phyloP scores from a whole-genome alignment of 2,888 invertebrate species.

The Epistrophe grossulariae region DNA sequence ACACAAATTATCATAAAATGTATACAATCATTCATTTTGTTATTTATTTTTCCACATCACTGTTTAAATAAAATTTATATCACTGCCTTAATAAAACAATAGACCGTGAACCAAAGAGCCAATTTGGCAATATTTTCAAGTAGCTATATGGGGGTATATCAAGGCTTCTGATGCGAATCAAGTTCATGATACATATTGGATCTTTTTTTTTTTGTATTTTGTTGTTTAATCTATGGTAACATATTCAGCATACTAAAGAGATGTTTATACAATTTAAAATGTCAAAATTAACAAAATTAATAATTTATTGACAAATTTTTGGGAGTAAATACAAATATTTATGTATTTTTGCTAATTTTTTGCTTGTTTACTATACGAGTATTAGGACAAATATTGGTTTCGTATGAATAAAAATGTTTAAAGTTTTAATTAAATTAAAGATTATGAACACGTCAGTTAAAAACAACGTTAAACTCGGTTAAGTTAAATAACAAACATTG shows the following conservation, averaged over 20 bases:
- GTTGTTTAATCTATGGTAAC: background rate
- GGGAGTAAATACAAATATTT: background rate
- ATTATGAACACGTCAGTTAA: too few species aligned
- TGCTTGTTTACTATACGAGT: too few species aligned
- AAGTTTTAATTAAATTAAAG: too few species aligned
- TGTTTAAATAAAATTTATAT: background rate
- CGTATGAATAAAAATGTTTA: too few species aligned
- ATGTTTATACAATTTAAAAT: slow-evolving; percentile 43
- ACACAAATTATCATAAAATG: too few species aligned
- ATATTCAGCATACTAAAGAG: background rate
- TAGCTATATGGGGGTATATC: background rate
- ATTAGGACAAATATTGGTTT: too few species aligned
- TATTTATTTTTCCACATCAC: slow-evolving; percentile 11
- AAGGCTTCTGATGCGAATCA: slow-evolving; percentile 34
- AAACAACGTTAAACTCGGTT: too few species aligned
- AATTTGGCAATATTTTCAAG: slow-evolving; percentile 53
- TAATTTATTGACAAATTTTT: slow-evolving; percentile 48
- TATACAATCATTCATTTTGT: background rate
- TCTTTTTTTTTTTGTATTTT: background rate
- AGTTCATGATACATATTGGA: slow-evolving; percentile 38
- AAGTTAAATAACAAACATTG: too few species aligned
- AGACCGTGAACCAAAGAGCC: slow-evolving; percentile 29
- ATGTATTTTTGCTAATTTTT: background rate
- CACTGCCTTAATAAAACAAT: slow-evolving; percentile 43
- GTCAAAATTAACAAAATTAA: slow-evolving; percentile 63